Evolutionary conservation across 2,797 vertebrate species (phyloP).

Genomic region (Neosilurus mollespiculum): DNA sequence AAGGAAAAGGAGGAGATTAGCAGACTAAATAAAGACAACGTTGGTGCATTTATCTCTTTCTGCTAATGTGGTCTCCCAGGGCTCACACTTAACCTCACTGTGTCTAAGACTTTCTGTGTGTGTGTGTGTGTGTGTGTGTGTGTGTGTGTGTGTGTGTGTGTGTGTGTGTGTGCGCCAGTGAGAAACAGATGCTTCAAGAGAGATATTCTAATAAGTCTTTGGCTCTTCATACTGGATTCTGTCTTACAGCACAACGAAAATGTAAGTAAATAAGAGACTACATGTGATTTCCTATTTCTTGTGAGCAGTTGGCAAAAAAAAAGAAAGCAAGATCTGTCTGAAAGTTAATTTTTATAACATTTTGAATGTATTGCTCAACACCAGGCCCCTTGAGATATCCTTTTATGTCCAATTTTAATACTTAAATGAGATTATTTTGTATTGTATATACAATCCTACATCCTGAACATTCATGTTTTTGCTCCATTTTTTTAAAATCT

Average conservation of each 20-base stretch:
- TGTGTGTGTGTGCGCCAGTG: neutral
- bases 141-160: neutral
- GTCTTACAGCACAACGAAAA: conserved; percentile 9
- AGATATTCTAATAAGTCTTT: conserved; percentile 2
- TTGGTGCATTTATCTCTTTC: conserved; percentile 56
- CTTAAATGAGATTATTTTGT: neutral
- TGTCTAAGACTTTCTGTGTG: neutral
- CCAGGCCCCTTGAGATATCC: neutral
- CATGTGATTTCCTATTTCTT: neutral
- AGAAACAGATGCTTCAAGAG: conserved; percentile 17
- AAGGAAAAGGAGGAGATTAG: conserved; percentile 50
- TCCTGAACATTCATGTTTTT: neutral
- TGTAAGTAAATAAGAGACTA: conserved; percentile 36
- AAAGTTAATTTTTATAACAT: neutral
- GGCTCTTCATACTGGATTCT: conserved; percentile 21
- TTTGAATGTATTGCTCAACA: neutral
- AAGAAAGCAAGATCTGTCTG: neutral
- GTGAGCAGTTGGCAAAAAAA: neutral
- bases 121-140: neutral
- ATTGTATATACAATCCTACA: neutral
- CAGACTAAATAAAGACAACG: conserved; percentile 56
- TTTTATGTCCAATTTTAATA: neutral
- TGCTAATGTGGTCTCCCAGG: conserved; percentile 54
- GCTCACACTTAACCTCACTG: conserved; percentile 40
- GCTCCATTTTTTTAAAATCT: neutral